Percentiles rank a stretch among this genome's conserved stretches.
These are phyloP conservation scores for Ameiurus melas DNA, from an alignment of 2,113 vertebrate species.

Conservation along the genomic window DNA sequence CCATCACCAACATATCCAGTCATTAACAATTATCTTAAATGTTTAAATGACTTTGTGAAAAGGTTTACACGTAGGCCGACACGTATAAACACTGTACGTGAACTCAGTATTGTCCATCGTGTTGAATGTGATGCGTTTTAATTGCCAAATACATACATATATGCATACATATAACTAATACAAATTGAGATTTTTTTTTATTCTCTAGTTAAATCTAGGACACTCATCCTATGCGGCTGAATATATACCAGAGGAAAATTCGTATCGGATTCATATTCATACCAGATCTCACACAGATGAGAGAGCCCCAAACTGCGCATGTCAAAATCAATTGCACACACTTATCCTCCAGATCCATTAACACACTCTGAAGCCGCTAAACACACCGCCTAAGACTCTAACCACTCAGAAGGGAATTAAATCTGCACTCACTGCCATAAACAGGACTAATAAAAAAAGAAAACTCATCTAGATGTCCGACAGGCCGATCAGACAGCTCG, in stretches of 20 bases:
- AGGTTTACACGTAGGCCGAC: not conserved
- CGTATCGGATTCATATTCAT: slow-evolving; percentile 1
- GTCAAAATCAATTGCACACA: slow-evolving; percentile 49
- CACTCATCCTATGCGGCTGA: not conserved
- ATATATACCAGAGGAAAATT: not conserved
- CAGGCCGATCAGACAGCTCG: not conserved
- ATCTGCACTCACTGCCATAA: not conserved
- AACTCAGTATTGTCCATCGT: not conserved
- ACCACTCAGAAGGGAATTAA: slow-evolving; percentile 32
- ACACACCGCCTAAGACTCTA: slow-evolving; percentile 18
- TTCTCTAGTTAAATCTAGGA: not conserved
- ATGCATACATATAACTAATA: not conserved
- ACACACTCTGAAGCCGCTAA: slow-evolving; percentile 31
- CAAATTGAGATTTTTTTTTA: not conserved
- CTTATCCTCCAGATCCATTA: slow-evolving; percentile 37
- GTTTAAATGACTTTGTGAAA: not conserved
- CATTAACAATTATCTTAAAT: not conserved
- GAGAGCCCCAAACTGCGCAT: slow-evolving; percentile 43
- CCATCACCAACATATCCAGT: not conserved
- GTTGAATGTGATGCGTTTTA: not conserved
- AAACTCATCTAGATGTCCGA: not conserved
- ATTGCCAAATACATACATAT: not conserved
- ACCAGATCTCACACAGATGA: slow-evolving; percentile 28
- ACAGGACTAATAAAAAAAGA: slow-evolving; percentile 4
- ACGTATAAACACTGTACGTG: not conserved